Base-by-base conservation (phyloP, 2,888 invertebrate genomes). In the Diplazon laetatorius region DNA sequence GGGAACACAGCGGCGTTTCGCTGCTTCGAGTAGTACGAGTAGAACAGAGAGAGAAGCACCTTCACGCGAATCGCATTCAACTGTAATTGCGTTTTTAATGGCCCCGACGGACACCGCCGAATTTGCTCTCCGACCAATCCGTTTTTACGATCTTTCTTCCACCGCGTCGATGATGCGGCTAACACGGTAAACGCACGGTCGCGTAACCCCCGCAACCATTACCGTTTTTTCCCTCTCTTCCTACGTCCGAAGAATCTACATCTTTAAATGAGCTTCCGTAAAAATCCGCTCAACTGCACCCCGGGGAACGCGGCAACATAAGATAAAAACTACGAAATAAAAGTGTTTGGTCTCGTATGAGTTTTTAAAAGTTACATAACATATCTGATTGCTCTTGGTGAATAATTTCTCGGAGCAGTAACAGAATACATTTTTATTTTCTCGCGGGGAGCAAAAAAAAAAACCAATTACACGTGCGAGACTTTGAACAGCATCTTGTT, bases 1-100 rank as follows among this genome's bases (percentile, higher is more conserved):
- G 66, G n/a, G 62, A 46, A 57, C 62, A 42, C 46, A 39, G 37
- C 16, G 66, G 42, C 66, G 55, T 68, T 76, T 48, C 30, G 42
- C 55, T 57, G 65, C 39, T 39, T 52, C 44, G 69, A 18, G 25
- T 14, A 25, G 37, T 2, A 39, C 72, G 70, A 48, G 52, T 4
- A 20, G 42, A 71, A 35, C 8, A 55, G 14, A 20, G 44, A 59
- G 48, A 55, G 37, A 62, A 55, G 74, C 76, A 77, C 83, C 82
- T 83, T 80, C 76, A 73, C 83, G 85, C 82, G 84, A 85, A 84
- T 85, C 84, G 85, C 86, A 84, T 86, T 87, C 85, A 84, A 82
- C 79, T 84, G 85, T 87, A 88, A 87, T 87, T 87, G 87, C 86
- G 80, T 88, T 88, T 87, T 88, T 88, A 87, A 87, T 84, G 86